Base-by-base conservation (phyloP, 2,113 vertebrate species). In the Myotis lucifugus region DNA sequence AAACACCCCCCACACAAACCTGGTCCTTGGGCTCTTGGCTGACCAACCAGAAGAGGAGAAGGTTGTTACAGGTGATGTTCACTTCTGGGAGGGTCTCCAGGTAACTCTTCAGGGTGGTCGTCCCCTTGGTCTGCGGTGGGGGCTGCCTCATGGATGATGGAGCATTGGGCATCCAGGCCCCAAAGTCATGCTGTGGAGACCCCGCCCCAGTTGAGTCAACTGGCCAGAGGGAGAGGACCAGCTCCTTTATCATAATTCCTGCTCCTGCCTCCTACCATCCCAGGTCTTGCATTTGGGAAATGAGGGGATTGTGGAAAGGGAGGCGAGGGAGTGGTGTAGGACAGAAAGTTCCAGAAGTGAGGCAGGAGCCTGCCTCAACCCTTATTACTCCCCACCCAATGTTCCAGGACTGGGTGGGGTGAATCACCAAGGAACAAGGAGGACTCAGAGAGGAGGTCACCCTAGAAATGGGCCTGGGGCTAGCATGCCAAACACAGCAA, bases 101-200 rank as follows among this genome's bases (percentile, higher is more conserved):
- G 81, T 99, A 96, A 73, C 97, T 98, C 1, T 98, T 88, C 94
- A 98, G 89, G 2, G 97, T 98, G 34, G 98, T 84, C 0, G 77
- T 79, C 2, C 98, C 98, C 94, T 99, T 99, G 70, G 91, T 93
- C 94, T 97, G 97, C 1, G 98, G 98, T 19, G 99, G 99, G 4
- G 99, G 99, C 8, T 98, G 98, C 46, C 82, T 85, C 99, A 99
- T 99, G 64, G 98, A 97, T 25, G 98, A 59, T 0, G 99, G 99
- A 42, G 97, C 96, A 97, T 99, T 99, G 1, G 99, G 99, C 97
- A 99, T 98, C 98, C 99, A 99, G 96, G 98, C 97, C 10, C 97
- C 97, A 67, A 98, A 98, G 25, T 99, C 99, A 56, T 98, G 92
- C 99, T 99, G 96, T 46, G 83, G 91, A 96, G 69, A 96, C 29